A percentile compares a stretch with the other conserved stretches of the same genome.
These are phyloP conservation scores for Notothenia coriiceps DNA, from an alignment of 2,113 vertebrate genomes.

Conservation along the genomic window DNA sequence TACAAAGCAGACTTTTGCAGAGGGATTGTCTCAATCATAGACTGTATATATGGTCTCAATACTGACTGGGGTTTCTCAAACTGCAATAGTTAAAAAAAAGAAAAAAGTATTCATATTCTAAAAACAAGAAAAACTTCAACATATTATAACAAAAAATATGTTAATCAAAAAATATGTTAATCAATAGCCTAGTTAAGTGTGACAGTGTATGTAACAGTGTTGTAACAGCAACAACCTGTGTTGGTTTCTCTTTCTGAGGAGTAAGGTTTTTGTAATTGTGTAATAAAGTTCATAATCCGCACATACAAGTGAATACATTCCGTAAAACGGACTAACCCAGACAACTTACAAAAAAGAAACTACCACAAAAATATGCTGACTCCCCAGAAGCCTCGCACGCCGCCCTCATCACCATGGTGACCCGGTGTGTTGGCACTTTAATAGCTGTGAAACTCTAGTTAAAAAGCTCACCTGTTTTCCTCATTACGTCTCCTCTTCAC, in stretches of 20 bases:
- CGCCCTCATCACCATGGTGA: conserved; percentile 45
- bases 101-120: too few relatives aligned
- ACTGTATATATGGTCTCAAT: too few relatives aligned
- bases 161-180: neutral
- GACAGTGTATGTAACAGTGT: neutral
- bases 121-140: neutral
- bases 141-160: neutral
- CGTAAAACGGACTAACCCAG: neutral
- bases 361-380: conserved; percentile 33
- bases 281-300: neutral
- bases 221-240: neutral
- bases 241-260: neutral
- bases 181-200: neutral
- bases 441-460: conserved; percentile 71
- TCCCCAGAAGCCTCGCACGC: conserved; percentile 5
- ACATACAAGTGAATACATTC: neutral
- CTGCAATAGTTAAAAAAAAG: too few relatives aligned
- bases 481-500: conserved; percentile 68
- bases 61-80: too few relatives aligned
- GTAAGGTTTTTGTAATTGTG: neutral
- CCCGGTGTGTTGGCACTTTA: conserved; percentile 66
- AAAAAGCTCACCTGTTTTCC: conserved; percentile 80
- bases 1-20: neutral
- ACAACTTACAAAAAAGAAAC: conserved; percentile 6
- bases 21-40: neutral